These are phyloP conservation scores for Bradypodion pumilum DNA, from an alignment of 2,797 vertebrate genomes.

Conservation along the genomic window DNA sequence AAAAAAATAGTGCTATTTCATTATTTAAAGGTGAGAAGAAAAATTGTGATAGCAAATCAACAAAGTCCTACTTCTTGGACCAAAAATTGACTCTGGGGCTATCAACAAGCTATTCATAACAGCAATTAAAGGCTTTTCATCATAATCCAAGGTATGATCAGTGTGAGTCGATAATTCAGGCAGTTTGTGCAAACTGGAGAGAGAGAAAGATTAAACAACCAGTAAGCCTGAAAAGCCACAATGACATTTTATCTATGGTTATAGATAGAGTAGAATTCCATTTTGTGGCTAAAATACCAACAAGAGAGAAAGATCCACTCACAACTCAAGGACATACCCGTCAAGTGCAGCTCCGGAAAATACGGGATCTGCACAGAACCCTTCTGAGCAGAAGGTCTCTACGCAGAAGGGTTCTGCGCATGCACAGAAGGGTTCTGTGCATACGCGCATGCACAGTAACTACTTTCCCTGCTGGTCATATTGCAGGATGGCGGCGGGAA, in stretches of 20 bases:
- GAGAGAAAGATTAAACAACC: neutral
- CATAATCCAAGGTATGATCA: neutral
- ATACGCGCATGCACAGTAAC: too few species aligned
- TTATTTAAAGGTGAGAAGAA: neutral
- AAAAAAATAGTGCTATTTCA: neutral
- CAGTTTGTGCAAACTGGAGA: neutral
- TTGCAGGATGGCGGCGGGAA: too few species aligned
- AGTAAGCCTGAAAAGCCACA: neutral
- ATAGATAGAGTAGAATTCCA: neutral
- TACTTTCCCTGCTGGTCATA: too few species aligned
- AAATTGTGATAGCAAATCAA: neutral
- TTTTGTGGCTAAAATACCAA: neutral
- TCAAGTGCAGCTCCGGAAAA: too few species aligned
- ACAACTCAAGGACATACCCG: too few species aligned
- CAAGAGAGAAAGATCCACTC: too few species aligned
- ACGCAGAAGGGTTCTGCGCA: too few species aligned
- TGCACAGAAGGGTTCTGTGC: too few species aligned
- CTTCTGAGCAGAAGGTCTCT: too few species aligned
- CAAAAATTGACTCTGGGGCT: neutral
- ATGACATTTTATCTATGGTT: neutral
- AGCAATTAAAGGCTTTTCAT: neutral
- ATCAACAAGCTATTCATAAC: neutral
- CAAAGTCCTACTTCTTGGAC: neutral
- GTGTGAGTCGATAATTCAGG: neutral
- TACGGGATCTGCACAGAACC: too few species aligned